Percentiles rank a stretch among this genome's conserved stretches.
Evolutionary conservation across 1,140 invertebrate genomes (phyloP).

Genomic region (Ridgeia piscesae): DNA sequence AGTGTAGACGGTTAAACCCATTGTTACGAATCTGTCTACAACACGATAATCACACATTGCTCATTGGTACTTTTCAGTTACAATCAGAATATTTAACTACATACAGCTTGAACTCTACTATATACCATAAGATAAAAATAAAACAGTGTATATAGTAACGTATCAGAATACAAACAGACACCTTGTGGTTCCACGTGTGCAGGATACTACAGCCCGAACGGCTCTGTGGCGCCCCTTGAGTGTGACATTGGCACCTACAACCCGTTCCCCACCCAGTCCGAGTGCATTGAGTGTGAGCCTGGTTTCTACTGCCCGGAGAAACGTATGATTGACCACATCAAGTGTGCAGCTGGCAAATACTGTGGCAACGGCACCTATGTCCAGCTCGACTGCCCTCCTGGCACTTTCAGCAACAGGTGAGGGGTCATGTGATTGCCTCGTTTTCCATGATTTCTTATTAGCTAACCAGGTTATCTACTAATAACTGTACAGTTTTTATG

Average conservation of each 20-base stretch:
- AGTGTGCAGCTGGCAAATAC: conserved; percentile 49
- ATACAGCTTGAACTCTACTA: no score
- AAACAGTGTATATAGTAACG: no score
- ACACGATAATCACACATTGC: no score
- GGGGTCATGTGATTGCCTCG: background rate
- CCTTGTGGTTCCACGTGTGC: conserved; percentile 9
- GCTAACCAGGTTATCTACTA: no score
- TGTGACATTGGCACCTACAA: conserved; percentile 47
- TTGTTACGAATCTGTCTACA: no score
- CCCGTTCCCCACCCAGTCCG: conserved; percentile 37
- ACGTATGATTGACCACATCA: conserved; percentile 44
- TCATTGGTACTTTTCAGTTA: no score
- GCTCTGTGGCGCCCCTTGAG: conserved; percentile 42
- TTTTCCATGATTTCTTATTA: no score
- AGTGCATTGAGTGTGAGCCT: conserved; percentile 44
- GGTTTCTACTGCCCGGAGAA: conserved; percentile 51
- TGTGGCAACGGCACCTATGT: conserved; percentile 47
- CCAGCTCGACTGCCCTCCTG: conserved; percentile 46
- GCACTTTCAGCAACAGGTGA: conserved; percentile 48
- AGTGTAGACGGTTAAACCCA: no score
- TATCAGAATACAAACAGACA: no score
- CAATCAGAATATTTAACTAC: no score
- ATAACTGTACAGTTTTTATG: no score
- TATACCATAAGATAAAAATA: no score
- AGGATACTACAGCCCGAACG: conserved; percentile 49